Percentiles rank a stretch among this genome's conserved stretches.
Conservation (phyloP, 2,888 invertebrate genomes). For the Apotomis capreana region DNA sequence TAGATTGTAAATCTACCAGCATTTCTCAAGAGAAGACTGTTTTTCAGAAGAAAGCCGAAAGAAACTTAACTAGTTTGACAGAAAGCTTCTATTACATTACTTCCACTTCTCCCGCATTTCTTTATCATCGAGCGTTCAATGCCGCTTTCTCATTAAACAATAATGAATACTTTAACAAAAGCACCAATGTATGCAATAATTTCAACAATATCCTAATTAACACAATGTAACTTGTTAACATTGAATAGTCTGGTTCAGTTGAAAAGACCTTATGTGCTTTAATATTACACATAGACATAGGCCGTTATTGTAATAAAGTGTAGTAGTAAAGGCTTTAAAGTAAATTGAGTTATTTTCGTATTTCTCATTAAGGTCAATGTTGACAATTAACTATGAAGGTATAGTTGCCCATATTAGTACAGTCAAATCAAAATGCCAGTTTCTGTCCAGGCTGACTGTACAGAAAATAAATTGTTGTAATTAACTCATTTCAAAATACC, state of each 20-base stretch:
- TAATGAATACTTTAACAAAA: not conserved
- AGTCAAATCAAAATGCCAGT: not conserved
- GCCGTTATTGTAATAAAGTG: not conserved
- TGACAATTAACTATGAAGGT: not conserved
- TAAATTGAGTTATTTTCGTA: not conserved
- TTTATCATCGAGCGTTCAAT: not conserved
- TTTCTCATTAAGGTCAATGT: not conserved
- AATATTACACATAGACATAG: not conserved
- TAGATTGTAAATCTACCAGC: too few species aligned
- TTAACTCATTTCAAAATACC: not conserved
- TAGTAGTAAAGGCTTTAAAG: not conserved
- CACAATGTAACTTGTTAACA: not conserved
- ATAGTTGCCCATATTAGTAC: not conserved
- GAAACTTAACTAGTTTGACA: too few species aligned
- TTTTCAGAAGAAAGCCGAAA: too few species aligned
- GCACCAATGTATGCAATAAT: not conserved
- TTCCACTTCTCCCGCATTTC: not conserved
- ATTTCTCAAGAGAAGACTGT: too few species aligned
- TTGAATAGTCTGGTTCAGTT: not conserved
- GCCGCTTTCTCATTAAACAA: not conserved
- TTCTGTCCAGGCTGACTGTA: not conserved
- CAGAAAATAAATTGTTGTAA: not conserved
- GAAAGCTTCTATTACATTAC: not conserved
- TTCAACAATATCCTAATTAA: conserved; percentile 10
- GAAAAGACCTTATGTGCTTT: not conserved